Evolutionary conservation across 1,140 invertebrate species (phyloP), one percentile per base, ranked within the genome.

Genomic region (Megalonaias nervosa): DNA sequence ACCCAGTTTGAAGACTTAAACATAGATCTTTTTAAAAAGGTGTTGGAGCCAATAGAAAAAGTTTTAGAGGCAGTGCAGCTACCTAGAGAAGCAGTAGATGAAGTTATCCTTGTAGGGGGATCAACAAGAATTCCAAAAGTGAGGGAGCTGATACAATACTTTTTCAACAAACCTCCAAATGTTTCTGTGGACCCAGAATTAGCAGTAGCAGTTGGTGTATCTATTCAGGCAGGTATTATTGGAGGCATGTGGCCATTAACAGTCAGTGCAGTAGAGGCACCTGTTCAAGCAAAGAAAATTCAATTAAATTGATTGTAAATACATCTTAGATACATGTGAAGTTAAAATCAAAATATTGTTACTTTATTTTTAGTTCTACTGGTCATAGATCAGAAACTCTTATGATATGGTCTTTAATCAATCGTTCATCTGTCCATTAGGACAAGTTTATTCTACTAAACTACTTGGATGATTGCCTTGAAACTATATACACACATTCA

Each of bases 1-100:
- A 66, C 74, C 14, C 81, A 86, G 73, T 92, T 92, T 85, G 92
- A 92, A 83, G 81, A 89, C 62, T 62, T 92, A 14, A 92, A 92
- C 79, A 77, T 81, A 58, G 90, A 92, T 82, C 82, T 92, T 17
- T 92, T 92, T 79, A 78, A 85, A 19, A 91, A 89, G 76, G 86
- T 90, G 23, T 70, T 91, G 61, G 84, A 88, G 65, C 89, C 89
- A n/a, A 87, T 91, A 14, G 65, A 87, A 70, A 84, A 71, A 59
- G 88, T 89, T 31, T 92, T 99, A 80, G 97, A 99, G 92, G 97
- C 99, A 91, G 96, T 97, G 58, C 97, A 99, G 73, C 59, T 90
- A 58, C 72, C 66, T 15, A 84, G 56, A 77, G 81, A 85, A 21
- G 89, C 92, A 55, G 85, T 92, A 19, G 90, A 92, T 82, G 92